These are phyloP conservation scores for Campoletis raptor DNA, from an alignment of 2,888 invertebrate species.

Conservation along the genomic window DNA sequence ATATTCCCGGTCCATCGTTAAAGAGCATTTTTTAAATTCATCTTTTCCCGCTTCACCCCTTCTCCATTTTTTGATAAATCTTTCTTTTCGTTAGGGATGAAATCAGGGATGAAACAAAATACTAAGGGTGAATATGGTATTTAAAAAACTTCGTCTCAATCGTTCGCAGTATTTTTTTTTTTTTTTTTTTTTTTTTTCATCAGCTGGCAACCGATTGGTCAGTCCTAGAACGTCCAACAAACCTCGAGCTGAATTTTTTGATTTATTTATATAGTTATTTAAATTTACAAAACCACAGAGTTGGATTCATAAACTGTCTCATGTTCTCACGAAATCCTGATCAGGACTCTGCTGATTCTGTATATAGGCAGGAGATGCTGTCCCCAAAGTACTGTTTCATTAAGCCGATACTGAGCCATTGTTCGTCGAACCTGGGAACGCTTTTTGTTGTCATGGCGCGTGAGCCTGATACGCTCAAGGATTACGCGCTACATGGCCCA, in stretches of 20 bases:
- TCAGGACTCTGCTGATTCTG: neutral
- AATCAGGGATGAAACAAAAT: neutral
- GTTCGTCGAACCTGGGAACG: slow-evolving; percentile 72
- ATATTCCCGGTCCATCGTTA: slow-evolving; percentile 35
- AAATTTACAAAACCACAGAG: neutral
- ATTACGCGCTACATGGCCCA: slow-evolving; percentile 71
- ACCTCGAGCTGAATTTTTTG: neutral
- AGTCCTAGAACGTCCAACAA: neutral
- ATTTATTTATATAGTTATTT: neutral
- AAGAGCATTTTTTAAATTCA: slow-evolving; percentile 40
- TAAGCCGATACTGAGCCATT: slow-evolving; percentile 56
- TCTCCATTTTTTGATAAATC: slow-evolving; percentile 78
- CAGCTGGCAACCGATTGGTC: neutral
- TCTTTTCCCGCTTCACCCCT: neutral
- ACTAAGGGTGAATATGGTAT: neutral
- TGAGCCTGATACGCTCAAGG: slow-evolving; percentile 66
- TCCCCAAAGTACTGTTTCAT: slow-evolving; percentile 27
- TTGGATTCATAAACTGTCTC: neutral
- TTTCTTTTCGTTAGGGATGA: slow-evolving; percentile 77
- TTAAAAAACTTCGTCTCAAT: neutral
- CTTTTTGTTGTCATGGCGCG: slow-evolving; percentile 73
- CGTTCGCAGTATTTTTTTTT: neutral
- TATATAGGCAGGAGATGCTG: neutral
- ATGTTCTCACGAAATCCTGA: slow-evolving; percentile 5
- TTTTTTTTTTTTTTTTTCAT: neutral